Base-by-base conservation (phyloP, 2,113 vertebrate species). In the Eurystomus gularis region DNA sequence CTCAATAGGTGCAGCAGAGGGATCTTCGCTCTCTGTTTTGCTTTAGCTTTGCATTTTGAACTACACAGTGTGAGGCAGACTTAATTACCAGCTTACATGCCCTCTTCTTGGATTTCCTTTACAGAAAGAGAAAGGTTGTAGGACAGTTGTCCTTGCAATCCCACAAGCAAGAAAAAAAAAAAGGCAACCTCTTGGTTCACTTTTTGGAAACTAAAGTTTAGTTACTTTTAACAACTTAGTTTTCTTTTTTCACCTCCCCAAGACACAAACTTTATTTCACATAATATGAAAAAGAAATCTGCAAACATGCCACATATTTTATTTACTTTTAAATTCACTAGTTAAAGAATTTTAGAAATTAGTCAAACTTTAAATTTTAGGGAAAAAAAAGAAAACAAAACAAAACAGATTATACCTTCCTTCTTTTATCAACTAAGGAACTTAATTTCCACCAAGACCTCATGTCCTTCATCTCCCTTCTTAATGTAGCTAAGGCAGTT, bases 31-130 rank as follows among this genome's bases (percentile, higher is more conserved):
- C 68, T 82, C 66, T 82, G n/a, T 33, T 90, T 82, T 88, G 66
- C 85, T 96, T 79, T 90, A 93, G 71, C 79, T 88, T 65, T 90
- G 79, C 90, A 82, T 95, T 96, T 97, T 88, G 85, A 95, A 82
- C 82, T 35, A 82, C 82, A 72, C 66, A 86, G 92, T 93, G 82
- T 88, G 82, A 94, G 95, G 37, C 58, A 85, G 75, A 44, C 70
- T 95, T 97, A 94, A 96, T 92, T 95, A 92, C 61, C 66, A 86
- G 62, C 52, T 88, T 84, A 94, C 64, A 81, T 13, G 29, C 26
- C 20, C 2, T 81, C 42, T 52, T 77, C 82, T 75, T 39, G 42
- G 51, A 83, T 75, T 83, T 78, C 71, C 77, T 75, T 82, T 62
- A 42, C 29, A 86, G 76, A 65, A 71, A 33, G 48, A 90, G 52